Evolutionary conservation across 2,888 invertebrate genomes (phyloP), one percentile per base, ranked within the genome.

Genomic region (Poecilus cupreus): DNA sequence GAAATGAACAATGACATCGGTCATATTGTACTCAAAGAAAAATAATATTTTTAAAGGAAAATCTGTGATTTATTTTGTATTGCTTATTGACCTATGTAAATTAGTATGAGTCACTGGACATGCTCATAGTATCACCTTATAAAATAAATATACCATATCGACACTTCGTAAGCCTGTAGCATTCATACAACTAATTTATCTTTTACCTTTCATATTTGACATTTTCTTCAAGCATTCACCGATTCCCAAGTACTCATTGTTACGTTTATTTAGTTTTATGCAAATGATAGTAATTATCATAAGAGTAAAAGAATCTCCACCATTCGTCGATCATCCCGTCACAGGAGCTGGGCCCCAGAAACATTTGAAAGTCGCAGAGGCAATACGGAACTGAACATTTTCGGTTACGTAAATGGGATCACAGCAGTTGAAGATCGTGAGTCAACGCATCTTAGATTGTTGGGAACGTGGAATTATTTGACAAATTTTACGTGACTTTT

Each of bases 341-440:
- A 8, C 54, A 54, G 54, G 54, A 54, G 54, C 54, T 54, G 32
- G 8, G 32, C 0, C 32, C 32, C 32, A 43, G 43, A 60, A 60
- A 60, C 60, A 60, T 60, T 60, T 60, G 60, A 60, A 60, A 60
- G 60, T 60, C 60, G 20, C 22, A 3, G 32, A 32, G 18, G 24
- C 60, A 60, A 60, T 60, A 60, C 60, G 60, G 60, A 60, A 60
- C 60, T 60, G 24, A 60, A 13, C 60, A 24, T 43, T 24, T 60
- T 60, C 60, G 60, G 24, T 60, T 60, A 60, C 60, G 60, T 60
- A 60, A 60, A 60, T 60, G 60, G 22, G 60, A 60, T 60, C 60
- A 60, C 60, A 60, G 13, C 60, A 13, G 13, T 10, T 22, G 60
- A 60, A 24, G 60, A 60, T 60, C 60, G 60, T 60, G 60, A 60